Percentiles rank a stretch among this genome's conserved stretches.
Conservation (phyloP, 2,113 vertebrate species). For the Ahaetulla prasina region DNA sequence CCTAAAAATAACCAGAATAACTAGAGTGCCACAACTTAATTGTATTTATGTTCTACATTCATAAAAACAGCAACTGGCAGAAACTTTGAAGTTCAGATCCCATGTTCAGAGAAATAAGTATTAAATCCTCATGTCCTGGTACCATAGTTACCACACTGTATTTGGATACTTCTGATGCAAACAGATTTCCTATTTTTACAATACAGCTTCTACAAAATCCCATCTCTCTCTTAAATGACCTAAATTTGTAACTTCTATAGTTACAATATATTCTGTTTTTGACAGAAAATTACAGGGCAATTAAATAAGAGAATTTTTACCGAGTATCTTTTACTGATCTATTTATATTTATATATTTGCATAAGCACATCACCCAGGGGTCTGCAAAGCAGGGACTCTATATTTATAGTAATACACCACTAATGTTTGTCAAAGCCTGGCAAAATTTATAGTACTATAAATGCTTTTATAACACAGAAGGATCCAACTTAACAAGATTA, state of each 20-base stretch:
- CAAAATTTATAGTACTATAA: neutral
- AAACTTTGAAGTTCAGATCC: neutral
- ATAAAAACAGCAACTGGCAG: neutral
- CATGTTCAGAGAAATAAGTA: neutral
- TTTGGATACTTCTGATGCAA: neutral
- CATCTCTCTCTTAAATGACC: neutral
- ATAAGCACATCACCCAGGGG: neutral
- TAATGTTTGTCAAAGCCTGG: neutral
- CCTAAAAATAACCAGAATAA: conserved; percentile 35
- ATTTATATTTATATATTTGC: neutral
- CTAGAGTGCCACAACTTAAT: neutral
- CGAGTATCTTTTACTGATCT: neutral
- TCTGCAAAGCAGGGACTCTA: neutral
- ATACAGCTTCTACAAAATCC: neutral
- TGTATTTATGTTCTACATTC: neutral
- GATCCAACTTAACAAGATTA: neutral
- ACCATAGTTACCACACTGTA: neutral
- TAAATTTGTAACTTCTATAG: neutral
- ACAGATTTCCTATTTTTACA: neutral
- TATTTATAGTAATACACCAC: neutral
- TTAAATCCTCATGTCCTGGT: neutral
- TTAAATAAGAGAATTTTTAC: neutral
- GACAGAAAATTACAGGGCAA: neutral
- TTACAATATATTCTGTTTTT: neutral
- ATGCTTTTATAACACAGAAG: neutral